These are phyloP conservation scores for Lepus oiostolus DNA, from an alignment of 2,797 vertebrate species.

Conservation along the genomic window DNA sequence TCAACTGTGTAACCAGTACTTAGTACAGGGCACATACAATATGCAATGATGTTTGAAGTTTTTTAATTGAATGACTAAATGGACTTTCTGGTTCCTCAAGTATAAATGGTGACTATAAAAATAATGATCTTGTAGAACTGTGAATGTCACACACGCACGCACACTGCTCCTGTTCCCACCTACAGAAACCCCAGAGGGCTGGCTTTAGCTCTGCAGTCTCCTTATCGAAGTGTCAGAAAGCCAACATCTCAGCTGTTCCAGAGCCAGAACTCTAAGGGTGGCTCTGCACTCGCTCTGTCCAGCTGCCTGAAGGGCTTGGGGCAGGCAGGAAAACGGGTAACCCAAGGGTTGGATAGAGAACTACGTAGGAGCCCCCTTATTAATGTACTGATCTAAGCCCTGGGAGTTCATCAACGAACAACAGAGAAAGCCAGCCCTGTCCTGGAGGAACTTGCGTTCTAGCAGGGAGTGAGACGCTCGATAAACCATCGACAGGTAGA, in stretches of 20 bases:
- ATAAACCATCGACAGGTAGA: background rate
- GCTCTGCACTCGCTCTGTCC: background rate
- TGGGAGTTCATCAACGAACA: background rate
- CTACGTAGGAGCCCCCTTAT: background rate
- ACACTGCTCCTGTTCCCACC: background rate
- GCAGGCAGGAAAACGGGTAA: background rate
- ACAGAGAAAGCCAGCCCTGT: background rate
- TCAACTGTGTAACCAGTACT: background rate
- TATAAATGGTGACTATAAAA: background rate
- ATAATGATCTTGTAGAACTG: background rate
- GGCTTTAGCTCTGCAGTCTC: too few species aligned
- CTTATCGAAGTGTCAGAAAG: too few species aligned
- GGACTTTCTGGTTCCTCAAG: background rate
- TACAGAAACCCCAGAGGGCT: background rate
- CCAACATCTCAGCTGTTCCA: background rate
- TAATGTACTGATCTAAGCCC: too few species aligned
- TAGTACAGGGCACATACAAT: background rate
- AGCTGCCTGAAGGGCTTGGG: background rate
- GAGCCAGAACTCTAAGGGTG: background rate
- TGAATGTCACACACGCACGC: background rate
- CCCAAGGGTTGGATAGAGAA: background rate
- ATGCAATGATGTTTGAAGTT: background rate
- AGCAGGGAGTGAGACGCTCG: background rate
- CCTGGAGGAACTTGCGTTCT: accelerated
- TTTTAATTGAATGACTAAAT: background rate